A percentile compares a stretch with the other conserved stretches of the same genome.
Evolutionary conservation across 1,140 invertebrate genomes (phyloP).

Genomic region (Drosophila malerkotliana): DNA sequence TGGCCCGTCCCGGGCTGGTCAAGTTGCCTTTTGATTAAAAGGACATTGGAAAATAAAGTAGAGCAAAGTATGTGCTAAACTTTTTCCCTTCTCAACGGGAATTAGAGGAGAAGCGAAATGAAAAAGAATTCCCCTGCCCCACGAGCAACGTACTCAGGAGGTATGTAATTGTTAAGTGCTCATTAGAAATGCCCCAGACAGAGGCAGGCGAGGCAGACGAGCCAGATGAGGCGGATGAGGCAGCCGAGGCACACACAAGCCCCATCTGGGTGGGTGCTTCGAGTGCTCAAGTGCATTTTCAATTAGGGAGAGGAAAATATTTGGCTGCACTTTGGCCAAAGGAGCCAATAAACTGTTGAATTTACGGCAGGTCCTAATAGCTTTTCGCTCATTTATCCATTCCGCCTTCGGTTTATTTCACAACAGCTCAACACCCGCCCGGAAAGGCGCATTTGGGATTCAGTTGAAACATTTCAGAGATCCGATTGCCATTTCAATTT

Average conservation of each 20-base stretch:
- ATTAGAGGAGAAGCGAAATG: constrained; percentile 9
- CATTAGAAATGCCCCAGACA: constrained; percentile 73
- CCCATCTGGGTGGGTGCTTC: neutral
- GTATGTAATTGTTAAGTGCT: constrained; percentile 81
- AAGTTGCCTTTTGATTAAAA: constrained; percentile 71
- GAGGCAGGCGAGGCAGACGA: constrained; percentile 19
- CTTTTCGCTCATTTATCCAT: constrained; percentile 66
- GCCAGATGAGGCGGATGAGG: neutral
- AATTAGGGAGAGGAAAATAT: constrained; percentile 75
- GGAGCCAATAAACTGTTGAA: constrained; percentile 73
- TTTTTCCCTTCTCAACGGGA: constrained; percentile 17
- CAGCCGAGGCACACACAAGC: neutral
- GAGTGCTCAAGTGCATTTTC: constrained; percentile 69
- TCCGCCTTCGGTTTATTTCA: constrained; percentile 4
- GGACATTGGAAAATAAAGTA: constrained; percentile 59
- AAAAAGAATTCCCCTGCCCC: constrained; percentile 17
- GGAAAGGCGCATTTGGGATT: constrained; percentile 48
- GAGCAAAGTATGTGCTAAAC: constrained; percentile 62
- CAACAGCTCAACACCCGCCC: constrained; percentile 40
- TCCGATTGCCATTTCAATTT: neutral
- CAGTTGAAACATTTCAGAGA: constrained; percentile 31
- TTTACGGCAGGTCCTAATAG: constrained; percentile 72
- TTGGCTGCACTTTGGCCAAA: constrained; percentile 54
- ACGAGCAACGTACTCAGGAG: constrained; percentile 19
- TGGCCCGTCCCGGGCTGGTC: constrained; percentile 23